phyloP scores from a whole-genome alignment of 2,888 invertebrate genomes.

The Sphaerophoria taeniata region DNA sequence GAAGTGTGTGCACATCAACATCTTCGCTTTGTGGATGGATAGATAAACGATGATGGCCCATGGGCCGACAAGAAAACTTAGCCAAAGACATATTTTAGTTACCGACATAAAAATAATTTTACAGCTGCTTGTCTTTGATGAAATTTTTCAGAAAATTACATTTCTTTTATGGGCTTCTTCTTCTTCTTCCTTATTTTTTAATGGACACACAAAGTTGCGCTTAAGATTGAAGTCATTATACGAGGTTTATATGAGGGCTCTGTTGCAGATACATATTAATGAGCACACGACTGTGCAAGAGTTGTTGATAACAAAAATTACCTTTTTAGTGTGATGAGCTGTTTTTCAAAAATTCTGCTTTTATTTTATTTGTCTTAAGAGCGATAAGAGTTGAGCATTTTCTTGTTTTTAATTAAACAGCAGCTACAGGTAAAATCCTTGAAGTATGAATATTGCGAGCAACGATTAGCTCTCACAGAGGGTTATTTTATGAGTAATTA shows the following conservation, averaged over 20 bases:
- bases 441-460: no score
- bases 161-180: slow-evolving; percentile 19
- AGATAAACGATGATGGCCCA: slow-evolving; percentile 40
- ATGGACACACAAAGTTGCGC: slow-evolving; percentile 31
- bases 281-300: background rate
- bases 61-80: slow-evolving; percentile 36
- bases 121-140: slow-evolving; percentile 42
- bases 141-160: slow-evolving; percentile 15
- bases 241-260: background rate
- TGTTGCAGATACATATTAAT: slow-evolving; percentile 14
- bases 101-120: slow-evolving; percentile 41
- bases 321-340: background rate
- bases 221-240: slow-evolving; percentile 13
- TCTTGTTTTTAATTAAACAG: background rate
- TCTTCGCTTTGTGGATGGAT: background rate
- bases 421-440: no score
- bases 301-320: slow-evolving; percentile 10
- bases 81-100: slow-evolving; percentile 37
- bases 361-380: background rate
- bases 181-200: slow-evolving; percentile 2
- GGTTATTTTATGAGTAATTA: no score
- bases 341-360: background rate
- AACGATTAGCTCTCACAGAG: no score
- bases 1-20: slow-evolving; percentile 44
- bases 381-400: background rate